A percentile compares a stretch with the other conserved stretches of the same genome.
These are phyloP conservation scores for Phyllotreta striolata DNA, from an alignment of 2,888 invertebrate genomes.

Conservation along the genomic window DNA sequence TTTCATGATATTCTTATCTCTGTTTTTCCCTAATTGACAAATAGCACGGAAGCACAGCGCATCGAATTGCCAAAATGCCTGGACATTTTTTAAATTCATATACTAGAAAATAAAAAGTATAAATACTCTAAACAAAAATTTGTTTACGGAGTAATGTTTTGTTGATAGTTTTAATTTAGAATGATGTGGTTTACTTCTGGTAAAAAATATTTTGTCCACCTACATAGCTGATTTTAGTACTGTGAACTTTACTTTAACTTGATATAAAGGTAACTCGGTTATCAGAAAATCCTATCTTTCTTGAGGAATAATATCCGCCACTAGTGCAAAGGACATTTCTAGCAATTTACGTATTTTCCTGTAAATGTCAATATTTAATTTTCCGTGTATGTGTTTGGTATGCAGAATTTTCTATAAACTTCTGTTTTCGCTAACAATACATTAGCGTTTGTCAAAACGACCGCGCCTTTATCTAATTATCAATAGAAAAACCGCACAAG, in stretches of 20 bases:
- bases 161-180: not conserved
- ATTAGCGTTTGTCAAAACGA: conserved; percentile 13
- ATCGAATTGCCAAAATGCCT: not conserved
- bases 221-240: too few species aligned
- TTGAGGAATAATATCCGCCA: conserved; percentile 13
- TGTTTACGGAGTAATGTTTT: not conserved
- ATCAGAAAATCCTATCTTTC: conserved; percentile 10
- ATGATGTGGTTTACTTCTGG: too few species aligned
- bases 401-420: not conserved
- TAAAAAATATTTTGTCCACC: too few species aligned
- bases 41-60: conserved; percentile 25
- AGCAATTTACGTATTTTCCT: not conserved
- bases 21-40: conserved; percentile 29
- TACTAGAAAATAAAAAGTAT: too few species aligned
- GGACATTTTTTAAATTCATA: not conserved
- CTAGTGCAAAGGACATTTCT: not conserved
- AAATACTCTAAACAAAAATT: too few species aligned
- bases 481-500: conserved; percentile 19
- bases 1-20: conserved; percentile 28
- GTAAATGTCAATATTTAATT: not conserved
- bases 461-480: conserved; percentile 26
- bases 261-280: conserved; percentile 9
- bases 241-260: not conserved
- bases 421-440: not conserved
- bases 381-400: not conserved